Percentiles rank a stretch among this genome's conserved stretches.
These are phyloP conservation scores for Mya arenaria DNA, from an alignment of 1,140 invertebrate species.

Conservation along the genomic window DNA sequence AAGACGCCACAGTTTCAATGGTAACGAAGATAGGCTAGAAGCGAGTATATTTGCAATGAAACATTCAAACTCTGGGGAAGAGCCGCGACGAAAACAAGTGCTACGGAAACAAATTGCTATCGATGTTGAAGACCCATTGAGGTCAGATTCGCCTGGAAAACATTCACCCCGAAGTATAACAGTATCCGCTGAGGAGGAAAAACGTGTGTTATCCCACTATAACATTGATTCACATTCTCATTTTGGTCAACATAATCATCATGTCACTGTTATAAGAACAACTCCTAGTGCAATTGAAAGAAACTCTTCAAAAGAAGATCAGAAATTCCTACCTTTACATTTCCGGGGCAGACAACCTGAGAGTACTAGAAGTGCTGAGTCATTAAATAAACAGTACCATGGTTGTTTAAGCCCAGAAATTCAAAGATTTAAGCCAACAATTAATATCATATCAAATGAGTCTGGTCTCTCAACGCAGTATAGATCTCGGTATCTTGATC, in stretches of 20 bases:
- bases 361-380: too few relatives aligned
- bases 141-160: conserved; percentile 28
- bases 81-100: conserved; percentile 28
- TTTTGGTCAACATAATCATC: conserved; percentile 15
- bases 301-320: not conserved
- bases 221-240: conserved; percentile 42
- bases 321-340: not conserved
- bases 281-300: conserved; percentile 18
- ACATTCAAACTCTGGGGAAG: conserved; percentile 49
- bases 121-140: conserved; percentile 46
- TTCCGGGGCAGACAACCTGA: not conserved
- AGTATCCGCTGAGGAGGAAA: conserved; percentile 23
- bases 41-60: conserved; percentile 25
- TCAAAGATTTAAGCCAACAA: conserved; percentile 26
- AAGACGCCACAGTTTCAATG: conserved; percentile 48
- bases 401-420: not conserved
- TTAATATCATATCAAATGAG: conserved; percentile 47
- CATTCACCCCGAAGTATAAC: conserved; percentile 10
- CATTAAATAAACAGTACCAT: too few relatives aligned
- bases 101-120: conserved; percentile 53
- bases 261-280: conserved; percentile 49
- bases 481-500: conserved; percentile 52
- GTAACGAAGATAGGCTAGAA: conserved; percentile 38
- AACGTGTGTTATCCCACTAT: conserved; percentile 48
- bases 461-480: conserved; percentile 39